phyloP scores from a whole-genome alignment of 1,140 invertebrate genomes.

The Calycopis cecrops region DNA sequence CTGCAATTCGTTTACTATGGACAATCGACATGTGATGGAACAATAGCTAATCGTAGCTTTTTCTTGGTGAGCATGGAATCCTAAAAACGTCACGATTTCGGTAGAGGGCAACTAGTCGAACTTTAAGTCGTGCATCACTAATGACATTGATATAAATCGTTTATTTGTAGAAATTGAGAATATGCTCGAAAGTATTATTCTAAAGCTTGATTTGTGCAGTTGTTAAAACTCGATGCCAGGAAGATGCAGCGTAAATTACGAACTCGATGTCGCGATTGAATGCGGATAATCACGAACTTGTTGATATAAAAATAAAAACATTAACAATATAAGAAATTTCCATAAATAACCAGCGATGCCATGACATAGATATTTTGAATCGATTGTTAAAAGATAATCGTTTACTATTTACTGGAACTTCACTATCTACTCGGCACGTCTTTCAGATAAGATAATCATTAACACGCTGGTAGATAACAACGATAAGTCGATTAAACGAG shows the following conservation, averaged over 20 bases:
- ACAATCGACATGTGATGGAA: no score
- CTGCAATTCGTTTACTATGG: no score
- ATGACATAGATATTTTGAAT: slow-evolving; percentile 5
- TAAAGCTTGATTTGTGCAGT: no score
- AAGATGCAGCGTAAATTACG: no score
- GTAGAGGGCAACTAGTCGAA: slow-evolving; percentile 3
- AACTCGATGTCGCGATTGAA: no score
- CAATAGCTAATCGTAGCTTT: no score
- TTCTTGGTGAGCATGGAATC: background rate
- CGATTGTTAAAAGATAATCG: slow-evolving; percentile 2
- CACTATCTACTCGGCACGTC: slow-evolving; percentile 4
- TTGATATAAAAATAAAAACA: no score
- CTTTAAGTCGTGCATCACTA: slow-evolving; percentile 44
- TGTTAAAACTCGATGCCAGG: no score
- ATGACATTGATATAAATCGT: slow-evolving; percentile 27
- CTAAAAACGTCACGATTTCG: slow-evolving; percentile 13
- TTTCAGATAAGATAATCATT: slow-evolving; percentile 11
- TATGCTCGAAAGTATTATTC: no score
- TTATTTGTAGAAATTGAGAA: slow-evolving; percentile 9
- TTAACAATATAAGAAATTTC: slow-evolving; percentile 1
- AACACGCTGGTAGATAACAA: background rate
- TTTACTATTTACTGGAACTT: background rate
- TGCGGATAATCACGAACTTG: no score
- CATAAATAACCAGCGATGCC: slow-evolving; percentile 2
- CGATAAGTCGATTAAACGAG: background rate